These are phyloP conservation scores for Epinotia bilunana DNA, from an alignment of 2,888 invertebrate species.

Conservation along the genomic window DNA sequence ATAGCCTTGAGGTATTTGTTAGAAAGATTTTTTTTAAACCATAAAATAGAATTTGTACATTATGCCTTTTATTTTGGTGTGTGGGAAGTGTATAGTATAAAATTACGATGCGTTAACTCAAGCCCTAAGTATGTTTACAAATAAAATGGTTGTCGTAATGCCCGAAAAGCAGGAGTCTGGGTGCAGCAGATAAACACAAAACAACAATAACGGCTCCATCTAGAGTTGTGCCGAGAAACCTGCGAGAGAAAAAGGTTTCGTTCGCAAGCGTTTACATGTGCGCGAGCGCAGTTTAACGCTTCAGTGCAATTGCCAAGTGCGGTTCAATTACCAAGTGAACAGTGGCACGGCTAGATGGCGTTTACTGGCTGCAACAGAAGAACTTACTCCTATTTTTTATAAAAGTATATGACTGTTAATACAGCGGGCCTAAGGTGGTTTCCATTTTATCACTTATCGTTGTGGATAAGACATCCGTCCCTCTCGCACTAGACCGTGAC, in stretches of 20 bases:
- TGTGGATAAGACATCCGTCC: too few relatives aligned
- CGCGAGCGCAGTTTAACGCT: neutral
- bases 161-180: too few relatives aligned
- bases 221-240: slow-evolving; percentile 13
- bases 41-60: neutral
- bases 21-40: neutral
- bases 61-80: neutral
- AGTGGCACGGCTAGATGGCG: slow-evolving; percentile 28
- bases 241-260: slow-evolving; percentile 20
- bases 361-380: neutral
- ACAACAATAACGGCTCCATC: slow-evolving; percentile 24
- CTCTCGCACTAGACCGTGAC: too few relatives aligned
- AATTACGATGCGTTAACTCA: too few relatives aligned
- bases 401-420: neutral
- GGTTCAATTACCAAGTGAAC: slow-evolving; percentile 15
- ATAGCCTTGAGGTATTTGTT: neutral
- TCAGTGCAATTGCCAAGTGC: neutral
- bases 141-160: too few relatives aligned
- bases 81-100: too few relatives aligned
- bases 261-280: neutral
- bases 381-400: neutral
- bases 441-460: too few relatives aligned
- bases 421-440: too few relatives aligned
- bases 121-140: too few relatives aligned
- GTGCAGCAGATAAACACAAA: neutral